These are phyloP conservation scores for Hydrolagus colliei DNA, from an alignment of 2,797 vertebrate genomes.

Conservation along the genomic window DNA sequence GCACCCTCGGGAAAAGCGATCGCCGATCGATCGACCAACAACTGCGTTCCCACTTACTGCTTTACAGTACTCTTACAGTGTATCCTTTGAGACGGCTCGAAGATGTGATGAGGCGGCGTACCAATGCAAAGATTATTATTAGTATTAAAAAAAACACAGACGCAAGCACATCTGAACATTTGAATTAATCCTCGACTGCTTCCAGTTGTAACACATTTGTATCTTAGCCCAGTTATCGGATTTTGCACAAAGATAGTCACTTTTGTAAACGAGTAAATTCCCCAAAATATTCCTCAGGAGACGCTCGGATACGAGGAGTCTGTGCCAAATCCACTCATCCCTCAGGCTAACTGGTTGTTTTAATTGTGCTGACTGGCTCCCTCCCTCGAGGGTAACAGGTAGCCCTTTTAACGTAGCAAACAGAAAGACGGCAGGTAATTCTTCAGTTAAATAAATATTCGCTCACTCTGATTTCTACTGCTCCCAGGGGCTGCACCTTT, in stretches of 20 bases:
- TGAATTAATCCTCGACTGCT: too few relatives aligned
- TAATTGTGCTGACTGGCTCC: background rate
- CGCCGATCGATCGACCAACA: too few relatives aligned
- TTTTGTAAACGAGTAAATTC: background rate
- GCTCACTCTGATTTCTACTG: conserved; percentile 24
- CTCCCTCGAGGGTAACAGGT: background rate
- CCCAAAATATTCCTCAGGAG: background rate
- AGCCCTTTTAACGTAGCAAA: background rate
- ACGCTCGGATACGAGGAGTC: background rate
- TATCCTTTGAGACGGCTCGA: too few relatives aligned
- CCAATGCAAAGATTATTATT: too few relatives aligned
- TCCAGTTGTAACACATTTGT: too few relatives aligned
- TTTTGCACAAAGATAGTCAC: background rate
- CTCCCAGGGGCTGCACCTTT: conserved; percentile 9
- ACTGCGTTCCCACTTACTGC: too few relatives aligned
- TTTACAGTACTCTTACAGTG: too few relatives aligned
- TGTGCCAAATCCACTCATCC: background rate
- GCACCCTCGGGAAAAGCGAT: too few relatives aligned
- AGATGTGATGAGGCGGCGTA: too few relatives aligned
- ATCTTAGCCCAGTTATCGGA: too few relatives aligned
- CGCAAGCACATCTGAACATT: too few relatives aligned
- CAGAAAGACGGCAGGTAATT: background rate
- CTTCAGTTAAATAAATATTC: conserved; percentile 15
- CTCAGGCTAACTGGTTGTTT: conserved; percentile 5
- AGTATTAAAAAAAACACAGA: too few relatives aligned